Evolutionary conservation across 2,888 invertebrate species (phyloP), one percentile per base, ranked within the genome.

Genomic region (Petrolisthes cinctipes): DNA sequence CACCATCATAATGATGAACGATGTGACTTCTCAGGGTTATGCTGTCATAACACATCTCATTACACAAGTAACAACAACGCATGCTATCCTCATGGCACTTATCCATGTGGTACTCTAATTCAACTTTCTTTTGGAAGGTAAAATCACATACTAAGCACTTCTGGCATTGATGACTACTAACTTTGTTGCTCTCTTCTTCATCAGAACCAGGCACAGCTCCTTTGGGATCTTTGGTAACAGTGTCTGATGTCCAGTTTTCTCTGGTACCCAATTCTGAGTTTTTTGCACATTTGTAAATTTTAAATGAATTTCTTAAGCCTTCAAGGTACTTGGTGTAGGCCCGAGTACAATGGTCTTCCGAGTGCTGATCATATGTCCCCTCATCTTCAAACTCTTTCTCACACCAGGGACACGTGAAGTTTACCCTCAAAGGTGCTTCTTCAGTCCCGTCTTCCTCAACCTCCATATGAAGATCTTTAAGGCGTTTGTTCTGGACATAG

Each of bases 361-460:
- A 56, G 78, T 88, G 88, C 14, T 85, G 68, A 68, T 88, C 88
- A 57, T 88, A 88, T 17, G 66, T 20, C 54, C 82, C 88, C 57
- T 88, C 85, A n/a, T 68, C 82, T 23, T 54, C 66, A 78, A 57
- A 76, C n/a, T 85, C 82, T 51, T 71, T 20, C 57, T 85, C 82
- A 73, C 88, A 88, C 88, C 88, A 88, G 37, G 82, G 51, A 53
- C 88, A 88, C 20, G 56, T 56, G 61, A 88, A 61, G 56, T 88
- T 78, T 51, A 82, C 17, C 17, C n/a, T 20, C 37, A 78, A n/a
- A 37, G 76, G 53, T 9, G 73, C 78, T 37, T 88, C 79, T 51
- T 82, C 23, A 7, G n/a, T 17, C 4, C 23, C 76, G 11, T 76
- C 82, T 53, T 85, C 88, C 56, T 85, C 78, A 9, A 85, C 37